A percentile compares a stretch with the other conserved stretches of the same genome.
These are phyloP conservation scores for Pelagia noctiluca DNA, from an alignment of 30 jellyfish, hydroid and myxozoan genomes.

Conservation along the genomic window DNA sequence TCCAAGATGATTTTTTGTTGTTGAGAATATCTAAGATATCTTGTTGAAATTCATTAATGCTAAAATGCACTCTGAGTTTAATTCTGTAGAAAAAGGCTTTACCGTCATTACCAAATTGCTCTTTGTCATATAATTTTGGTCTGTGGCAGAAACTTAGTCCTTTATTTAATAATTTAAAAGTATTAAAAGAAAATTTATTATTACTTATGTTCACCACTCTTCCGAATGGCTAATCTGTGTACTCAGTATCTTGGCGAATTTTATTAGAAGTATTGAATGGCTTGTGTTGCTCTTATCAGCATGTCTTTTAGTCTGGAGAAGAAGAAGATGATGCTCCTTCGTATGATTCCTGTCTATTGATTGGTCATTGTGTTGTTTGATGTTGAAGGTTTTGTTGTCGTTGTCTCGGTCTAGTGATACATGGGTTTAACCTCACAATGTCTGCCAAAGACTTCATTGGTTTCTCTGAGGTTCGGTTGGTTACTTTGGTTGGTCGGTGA, in stretches of 20 bases:
- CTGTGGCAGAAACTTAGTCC: constrained; percentile 17
- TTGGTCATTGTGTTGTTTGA: neutral
- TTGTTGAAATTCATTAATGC: constrained; percentile 6
- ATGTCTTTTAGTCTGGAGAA: neutral
- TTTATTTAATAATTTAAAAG: constrained; percentile 9
- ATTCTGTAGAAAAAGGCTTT: neutral
- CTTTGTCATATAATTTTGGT: constrained; percentile 20
- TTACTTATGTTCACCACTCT: too few relatives aligned
- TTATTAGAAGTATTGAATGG: neutral
- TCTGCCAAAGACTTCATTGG: neutral
- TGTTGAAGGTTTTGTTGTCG: neutral
- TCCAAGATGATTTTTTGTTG: constrained; percentile 2
- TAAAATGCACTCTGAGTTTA: constrained; percentile 9
- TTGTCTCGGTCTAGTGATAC: neutral
- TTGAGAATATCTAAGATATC: constrained; percentile 8
- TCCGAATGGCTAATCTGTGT: too few relatives aligned
- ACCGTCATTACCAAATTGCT: neutral
- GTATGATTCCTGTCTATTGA: neutral
- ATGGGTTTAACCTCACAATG: neutral
- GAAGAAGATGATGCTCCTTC: constrained; percentile 4
- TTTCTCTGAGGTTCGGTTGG: neutral
- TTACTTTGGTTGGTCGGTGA: neutral
- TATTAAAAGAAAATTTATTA: neutral
- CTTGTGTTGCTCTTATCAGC: constrained; percentile 20
- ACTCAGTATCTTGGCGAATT: too few relatives aligned